These are phyloP conservation scores for Sphinx pinastri DNA, from an alignment of 2,888 invertebrate species.

Conservation along the genomic window DNA sequence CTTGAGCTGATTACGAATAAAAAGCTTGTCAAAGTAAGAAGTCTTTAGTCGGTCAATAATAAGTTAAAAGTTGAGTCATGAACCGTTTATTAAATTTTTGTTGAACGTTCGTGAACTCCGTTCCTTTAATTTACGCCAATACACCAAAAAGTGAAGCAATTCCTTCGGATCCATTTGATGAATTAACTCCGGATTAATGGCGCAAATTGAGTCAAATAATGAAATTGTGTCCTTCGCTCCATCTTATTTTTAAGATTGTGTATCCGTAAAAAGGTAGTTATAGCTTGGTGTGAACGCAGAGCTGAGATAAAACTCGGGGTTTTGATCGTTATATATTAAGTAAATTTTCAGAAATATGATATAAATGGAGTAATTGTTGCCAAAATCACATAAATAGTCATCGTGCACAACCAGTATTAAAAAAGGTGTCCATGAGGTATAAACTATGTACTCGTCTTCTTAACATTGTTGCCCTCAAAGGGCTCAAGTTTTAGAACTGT, in stretches of 20 bases:
- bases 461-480: conserved; percentile 8
- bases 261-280: neutral
- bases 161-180: conserved; percentile 52
- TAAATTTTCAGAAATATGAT: no score
- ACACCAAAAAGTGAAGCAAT: conserved; percentile 46
- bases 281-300: no score
- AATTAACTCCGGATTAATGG: conserved; percentile 56
- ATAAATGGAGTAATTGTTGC: neutral
- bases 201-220: conserved; percentile 50
- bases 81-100: no score
- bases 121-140: conserved; percentile 29
- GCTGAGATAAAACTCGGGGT: no score
- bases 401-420: neutral
- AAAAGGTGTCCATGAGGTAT: neutral
- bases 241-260: neutral
- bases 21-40: no score
- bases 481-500: conserved; percentile 10
- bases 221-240: conserved; percentile 38
- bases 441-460: neutral
- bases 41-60: no score
- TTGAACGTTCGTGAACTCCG: no score
- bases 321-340: no score
- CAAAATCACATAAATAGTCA: neutral
- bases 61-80: no score
- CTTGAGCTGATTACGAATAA: no score